phyloP scores from a whole-genome alignment of 2,797 vertebrate species.

The Chiroxiphia lanceolata region DNA sequence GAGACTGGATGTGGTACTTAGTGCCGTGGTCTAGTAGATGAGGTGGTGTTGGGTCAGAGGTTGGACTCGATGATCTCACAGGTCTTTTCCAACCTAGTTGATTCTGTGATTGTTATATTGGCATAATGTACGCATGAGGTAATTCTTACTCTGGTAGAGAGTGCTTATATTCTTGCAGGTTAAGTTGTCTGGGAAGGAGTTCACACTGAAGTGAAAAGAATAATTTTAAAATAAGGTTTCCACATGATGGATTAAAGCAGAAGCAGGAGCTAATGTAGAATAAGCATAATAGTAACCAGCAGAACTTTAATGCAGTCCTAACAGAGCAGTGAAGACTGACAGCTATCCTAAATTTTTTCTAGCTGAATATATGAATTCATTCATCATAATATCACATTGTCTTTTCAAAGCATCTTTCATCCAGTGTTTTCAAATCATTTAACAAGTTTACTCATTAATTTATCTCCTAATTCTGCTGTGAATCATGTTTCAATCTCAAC shows the following conservation, averaged over 20 bases:
- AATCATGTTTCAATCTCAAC: background rate
- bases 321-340: background rate
- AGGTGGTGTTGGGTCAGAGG: background rate
- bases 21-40: background rate
- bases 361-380: background rate
- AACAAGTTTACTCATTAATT: background rate
- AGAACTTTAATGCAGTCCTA: background rate
- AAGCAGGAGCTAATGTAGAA: background rate
- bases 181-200: background rate
- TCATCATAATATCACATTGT: background rate
- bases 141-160: background rate
- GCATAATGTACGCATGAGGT: rapidly evolving
- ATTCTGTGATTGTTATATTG: background rate
- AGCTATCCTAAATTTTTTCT: background rate
- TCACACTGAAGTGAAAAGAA: background rate
- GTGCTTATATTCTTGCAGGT: background rate
- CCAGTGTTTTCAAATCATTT: background rate
- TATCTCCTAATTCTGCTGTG: background rate
- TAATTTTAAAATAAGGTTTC: background rate
- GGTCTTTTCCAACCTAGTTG: background rate
- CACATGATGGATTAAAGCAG: background rate
- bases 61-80: background rate
- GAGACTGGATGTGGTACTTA: background rate
- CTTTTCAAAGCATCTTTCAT: background rate
- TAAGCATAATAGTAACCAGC: background rate